Base-by-base conservation (phyloP, 2,113 vertebrate genomes). In the Protobothrops mucrosquamatus region DNA sequence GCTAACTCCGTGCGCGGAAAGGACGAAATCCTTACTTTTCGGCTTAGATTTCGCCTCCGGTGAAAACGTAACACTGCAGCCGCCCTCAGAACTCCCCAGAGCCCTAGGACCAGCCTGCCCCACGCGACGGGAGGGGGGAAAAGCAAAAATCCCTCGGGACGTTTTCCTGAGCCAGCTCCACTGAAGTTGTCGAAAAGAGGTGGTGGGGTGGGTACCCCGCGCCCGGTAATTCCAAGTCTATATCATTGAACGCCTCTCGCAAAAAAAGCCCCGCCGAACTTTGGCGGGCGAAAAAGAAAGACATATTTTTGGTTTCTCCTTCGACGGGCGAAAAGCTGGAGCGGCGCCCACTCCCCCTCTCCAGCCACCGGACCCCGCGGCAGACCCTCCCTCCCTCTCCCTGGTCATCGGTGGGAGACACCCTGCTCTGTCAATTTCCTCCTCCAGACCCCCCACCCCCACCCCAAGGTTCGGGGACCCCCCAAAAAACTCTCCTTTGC, bases 351-450 rank as follows among this genome's bases (percentile, higher is more conserved):
- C 5, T 34, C 22, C 22, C 26, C 51, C 22, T 26, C 51, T 85
- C 18, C 10, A 8, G 6, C 52, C 69, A 18, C 39, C 1, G 1
- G 2, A 23, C 23, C 8, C 23, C 11, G 4, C 1, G 0, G 24
- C 7, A 51, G 46, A 46, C n/a, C n/a, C 15, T 7, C 74, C 81
- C 43, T 43, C 8, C 39, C 81, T 23, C 39, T 46, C 81, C 22
- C 3, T 4, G 34, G 22, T 46, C 34, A 85, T 85, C 39, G 18
- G 15, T 46, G 81, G 34, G 7, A 46, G 39, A 22, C 7, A 0
- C 3, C 22, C 39, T 46, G 39, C 34, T 24, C 81, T 46, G 18
- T 85, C 26, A 46, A 23, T 24, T 24, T 22, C 9, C 43, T 22
- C 0, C 6, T 18, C 74, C 15, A 1, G 3, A 26, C 24, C 61